Evolutionary conservation across 2,888 invertebrate species (phyloP).

Genomic region (Conistra vaccinii): DNA sequence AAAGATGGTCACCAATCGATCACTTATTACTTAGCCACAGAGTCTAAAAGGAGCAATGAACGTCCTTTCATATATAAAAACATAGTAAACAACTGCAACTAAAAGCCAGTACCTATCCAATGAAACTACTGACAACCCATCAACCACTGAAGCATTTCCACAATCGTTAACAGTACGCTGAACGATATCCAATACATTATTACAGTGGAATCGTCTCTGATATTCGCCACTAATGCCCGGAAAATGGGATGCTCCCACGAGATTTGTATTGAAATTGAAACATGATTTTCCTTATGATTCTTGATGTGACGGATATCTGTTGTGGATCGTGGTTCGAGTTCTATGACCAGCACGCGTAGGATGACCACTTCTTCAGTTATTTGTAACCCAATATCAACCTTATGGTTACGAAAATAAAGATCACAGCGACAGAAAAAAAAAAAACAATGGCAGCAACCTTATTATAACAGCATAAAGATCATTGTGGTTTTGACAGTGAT

Average conservation of each 20-base stretch:
- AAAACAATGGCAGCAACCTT: too few species aligned
- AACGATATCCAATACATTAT: constrained; percentile 37
- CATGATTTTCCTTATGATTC: constrained; percentile 41
- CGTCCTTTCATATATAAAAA: neutral
- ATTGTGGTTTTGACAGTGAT: too few species aligned
- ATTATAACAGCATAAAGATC: too few species aligned
- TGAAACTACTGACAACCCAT: constrained; percentile 33
- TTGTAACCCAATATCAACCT: too few species aligned
- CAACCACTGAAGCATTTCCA: constrained; percentile 22
- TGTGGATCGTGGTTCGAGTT: neutral
- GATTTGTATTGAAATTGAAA: constrained; percentile 38
- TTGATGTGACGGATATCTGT: neutral
- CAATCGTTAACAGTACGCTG: constrained; percentile 42
- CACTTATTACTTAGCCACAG: too few species aligned
- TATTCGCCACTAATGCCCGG: constrained; percentile 48
- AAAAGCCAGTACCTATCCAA: neutral
- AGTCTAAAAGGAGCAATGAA: neutral
- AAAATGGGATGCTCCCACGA: constrained; percentile 42
- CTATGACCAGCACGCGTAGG: neutral
- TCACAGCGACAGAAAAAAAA: too few species aligned
- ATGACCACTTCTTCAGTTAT: too few species aligned
- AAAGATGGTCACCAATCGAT: too few species aligned
- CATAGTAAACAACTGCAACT: neutral
- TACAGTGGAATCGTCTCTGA: constrained; percentile 21
- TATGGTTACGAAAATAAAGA: too few species aligned